Percentiles rank a stretch among this genome's conserved stretches.
These are phyloP conservation scores for Glossosoma conforme DNA, from an alignment of 1,140 invertebrate species.

Conservation along the genomic window DNA sequence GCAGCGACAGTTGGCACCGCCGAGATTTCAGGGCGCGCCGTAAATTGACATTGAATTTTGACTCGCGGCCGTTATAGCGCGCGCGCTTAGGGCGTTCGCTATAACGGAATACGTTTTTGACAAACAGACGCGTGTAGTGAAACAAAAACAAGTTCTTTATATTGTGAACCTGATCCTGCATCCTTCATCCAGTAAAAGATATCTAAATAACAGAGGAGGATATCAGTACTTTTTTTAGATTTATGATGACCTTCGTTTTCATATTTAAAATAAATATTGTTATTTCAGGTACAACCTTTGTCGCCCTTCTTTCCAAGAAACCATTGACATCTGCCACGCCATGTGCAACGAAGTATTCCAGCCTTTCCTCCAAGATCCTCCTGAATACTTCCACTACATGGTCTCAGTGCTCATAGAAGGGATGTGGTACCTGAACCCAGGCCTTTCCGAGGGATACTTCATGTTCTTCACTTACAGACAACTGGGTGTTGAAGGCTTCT, in stretches of 20 bases:
- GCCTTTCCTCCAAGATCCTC: constrained; percentile 42
- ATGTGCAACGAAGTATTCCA: constrained; percentile 42
- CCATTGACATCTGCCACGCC: constrained; percentile 39
- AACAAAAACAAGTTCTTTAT: no score
- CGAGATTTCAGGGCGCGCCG: no score
- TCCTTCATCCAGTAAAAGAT: no score
- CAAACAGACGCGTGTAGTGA: no score
- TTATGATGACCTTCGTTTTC: not conserved
- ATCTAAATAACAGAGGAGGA: no score
- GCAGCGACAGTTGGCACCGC: no score
- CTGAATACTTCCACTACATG: constrained; percentile 49
- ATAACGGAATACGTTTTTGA: no score
- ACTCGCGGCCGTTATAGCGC: no score
- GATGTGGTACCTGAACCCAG: constrained; percentile 42
- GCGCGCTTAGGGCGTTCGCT: no score
- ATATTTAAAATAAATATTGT: not conserved
- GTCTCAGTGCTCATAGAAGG: constrained; percentile 43
- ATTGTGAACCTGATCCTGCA: no score
- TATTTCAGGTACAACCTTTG: constrained; percentile 55
- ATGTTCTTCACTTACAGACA: constrained; percentile 38
- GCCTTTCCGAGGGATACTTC: constrained; percentile 34
- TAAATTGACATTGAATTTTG: no score
- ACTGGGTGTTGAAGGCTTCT: constrained; percentile 40
- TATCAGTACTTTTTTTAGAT: not conserved
- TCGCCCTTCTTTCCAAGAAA: constrained; percentile 43